These are phyloP conservation scores for Helogale parvula DNA, from an alignment of 2,113 vertebrate genomes.

Conservation along the genomic window DNA sequence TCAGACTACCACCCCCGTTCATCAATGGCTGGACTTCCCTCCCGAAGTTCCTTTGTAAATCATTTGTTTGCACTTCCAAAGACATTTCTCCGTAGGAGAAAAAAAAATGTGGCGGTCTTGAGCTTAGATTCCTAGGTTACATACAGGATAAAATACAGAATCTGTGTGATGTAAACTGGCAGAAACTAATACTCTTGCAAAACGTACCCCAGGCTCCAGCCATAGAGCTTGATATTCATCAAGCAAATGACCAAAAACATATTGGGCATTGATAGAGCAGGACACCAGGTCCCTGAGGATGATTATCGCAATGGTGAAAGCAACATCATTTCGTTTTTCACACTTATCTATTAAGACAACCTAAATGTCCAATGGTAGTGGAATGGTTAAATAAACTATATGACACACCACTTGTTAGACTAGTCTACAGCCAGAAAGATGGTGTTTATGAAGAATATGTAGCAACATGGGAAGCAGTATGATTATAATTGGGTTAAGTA, in stretches of 20 bases:
- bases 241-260: constrained; percentile 49
- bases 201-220: constrained; percentile 36
- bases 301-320: constrained; percentile 45
- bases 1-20: constrained; percentile 7
- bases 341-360: constrained; percentile 45
- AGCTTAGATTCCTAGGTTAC: constrained; percentile 10
- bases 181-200: constrained; percentile 56
- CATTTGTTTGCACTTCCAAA: neutral
- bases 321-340: constrained; percentile 46
- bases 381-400: constrained; percentile 44
- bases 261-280: constrained; percentile 34
- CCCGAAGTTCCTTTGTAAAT: neutral
- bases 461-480: neutral
- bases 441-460: constrained; percentile 1
- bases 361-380: constrained; percentile 20
- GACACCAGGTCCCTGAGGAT: constrained; percentile 40
- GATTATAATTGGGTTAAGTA: constrained; percentile 9
- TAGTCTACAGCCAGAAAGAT: constrained; percentile 18
- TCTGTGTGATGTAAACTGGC: constrained; percentile 43
- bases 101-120: neutral
- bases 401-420: neutral
- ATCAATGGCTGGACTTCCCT: neutral
- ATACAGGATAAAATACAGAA: constrained; percentile 29
- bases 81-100: neutral
- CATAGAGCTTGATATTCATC: constrained; percentile 56